Conservation (phyloP, 2,888 invertebrate species). For the Hirtodrosophila cameraria region DNA sequence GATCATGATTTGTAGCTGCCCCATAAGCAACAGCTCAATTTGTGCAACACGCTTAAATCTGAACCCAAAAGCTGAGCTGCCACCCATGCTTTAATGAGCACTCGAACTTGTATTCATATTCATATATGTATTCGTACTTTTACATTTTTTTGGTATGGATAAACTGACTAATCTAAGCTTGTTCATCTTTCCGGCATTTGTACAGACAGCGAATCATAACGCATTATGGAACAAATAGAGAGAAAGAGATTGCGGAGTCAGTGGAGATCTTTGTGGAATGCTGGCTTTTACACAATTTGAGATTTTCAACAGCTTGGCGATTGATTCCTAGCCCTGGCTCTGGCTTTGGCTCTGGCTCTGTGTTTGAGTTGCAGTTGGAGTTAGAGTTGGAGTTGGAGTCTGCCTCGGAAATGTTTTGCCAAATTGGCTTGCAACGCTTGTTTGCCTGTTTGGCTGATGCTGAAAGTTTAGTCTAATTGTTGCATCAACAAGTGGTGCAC, state of each 20-base stretch:
- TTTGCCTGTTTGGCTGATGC: conserved; percentile 48
- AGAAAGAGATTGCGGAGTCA: conserved; percentile 33
- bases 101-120: not conserved
- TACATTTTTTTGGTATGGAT: too few relatives aligned
- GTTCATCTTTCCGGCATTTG: conserved; percentile 74
- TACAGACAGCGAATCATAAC: conserved; percentile 67
- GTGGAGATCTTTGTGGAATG: conserved; percentile 4
- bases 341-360: conserved; percentile 2
- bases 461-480: conserved; percentile 75
- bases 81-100: not conserved
- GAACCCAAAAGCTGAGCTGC: not conserved
- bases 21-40: not conserved
- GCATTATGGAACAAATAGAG: conserved; percentile 58
- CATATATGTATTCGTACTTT: too few relatives aligned
- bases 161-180: conserved; percentile 45
- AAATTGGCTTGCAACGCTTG: conserved; percentile 69
- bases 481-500: conserved; percentile 67
- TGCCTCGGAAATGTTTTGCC: conserved; percentile 53
- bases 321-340: conserved; percentile 66
- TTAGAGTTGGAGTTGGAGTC: conserved; percentile 19
- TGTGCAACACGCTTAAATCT: not conserved
- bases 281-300: conserved; percentile 68
- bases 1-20: not conserved
- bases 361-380: too few relatives aligned
- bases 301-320: conserved; percentile 77